Evolutionary conservation across 1,140 invertebrate genomes (phyloP), one percentile per base, ranked within the genome.

Genomic region (Chrysopa pallens): DNA sequence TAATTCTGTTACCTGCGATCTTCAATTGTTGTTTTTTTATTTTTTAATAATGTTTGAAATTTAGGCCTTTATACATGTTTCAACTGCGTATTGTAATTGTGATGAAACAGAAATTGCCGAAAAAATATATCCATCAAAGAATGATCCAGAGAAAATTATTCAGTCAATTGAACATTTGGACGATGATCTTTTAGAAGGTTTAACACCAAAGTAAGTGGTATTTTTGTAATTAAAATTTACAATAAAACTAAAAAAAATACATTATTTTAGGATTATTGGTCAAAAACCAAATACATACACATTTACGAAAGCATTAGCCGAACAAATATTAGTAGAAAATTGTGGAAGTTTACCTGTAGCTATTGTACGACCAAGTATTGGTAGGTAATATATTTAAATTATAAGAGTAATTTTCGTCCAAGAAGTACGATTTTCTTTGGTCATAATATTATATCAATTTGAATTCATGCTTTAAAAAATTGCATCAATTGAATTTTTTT

Each of bases 51-150:
- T 6, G 29, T 31, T 7, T 31, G 29, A 4, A 57, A 76, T 23
- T 55, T 50, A 85, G 79, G 78, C 79, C 6, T 61, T 86, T 12
- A 70, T 86, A 33, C 82, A 88, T 57, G 80, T 87, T 1, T 86
- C 82, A 36, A 86, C 83, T 40, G 83, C 84, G 14, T 89, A 87
- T 59, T 84, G 80, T 58, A 87, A 88, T 60, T 86, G 83, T 57
- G 77, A 85, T 59, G 67, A 75, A 38, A 69, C 64, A 40, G 68
- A 76, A 36, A 75, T 84, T 2, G 72, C 74, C 13, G 81, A 86
- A 59, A 67, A 69, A 42, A 74, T 79, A 44, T 84, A 77, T 61
- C 71, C 70, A 46, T 73, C 73, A 42, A 71, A 70, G 4, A 70
- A 74, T 27, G 72, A 78, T 47, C 77, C 78, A 1, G 70, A 75